Evolutionary conservation across 2,797 vertebrate genomes (phyloP), one percentile per base, ranked within the genome.

Genomic region (Hirundo rustica): DNA sequence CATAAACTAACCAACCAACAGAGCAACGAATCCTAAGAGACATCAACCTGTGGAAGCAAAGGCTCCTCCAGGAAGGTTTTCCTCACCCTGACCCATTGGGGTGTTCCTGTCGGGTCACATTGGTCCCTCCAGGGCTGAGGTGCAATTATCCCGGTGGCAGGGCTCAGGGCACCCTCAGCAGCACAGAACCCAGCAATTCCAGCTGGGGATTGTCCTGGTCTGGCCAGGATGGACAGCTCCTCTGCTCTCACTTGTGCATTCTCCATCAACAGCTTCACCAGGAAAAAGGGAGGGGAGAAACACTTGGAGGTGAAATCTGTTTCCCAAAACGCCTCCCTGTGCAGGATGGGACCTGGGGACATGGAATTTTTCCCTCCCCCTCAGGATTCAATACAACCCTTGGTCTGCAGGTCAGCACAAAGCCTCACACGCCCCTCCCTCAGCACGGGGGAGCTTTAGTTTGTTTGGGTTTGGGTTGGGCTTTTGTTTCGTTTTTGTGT

Each of bases 381-480:
- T 11, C n/a, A 16, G n/a, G 18, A 4, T 11, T 11, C 15, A 30
- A 9, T 0, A 2, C 38, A 71, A 2, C 44, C 1, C 61, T 19
- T 32, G 18, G 2, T 32, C 3, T 64, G 45, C 48, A 2, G 12
- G 19, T 25, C 19, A 34, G 34, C 36, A 40, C 44, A 26, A 5
- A 4, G 14, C 42, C 66, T 7, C 42, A 16, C 8, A 30, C 27
- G 18, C 7, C 23, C 19, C 17, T 19, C 42, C 4, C 0, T 4
- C 13, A 15, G 20, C 3, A 22, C 42, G 29, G 17, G 17, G 45
- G 1, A 6, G 16, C 6, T 14, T 19, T 14, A 16, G 48, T 13
- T 17, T 18, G 40, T 27, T 7, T 10, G 14, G 48, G 48, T 10
- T 22, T 34, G 62, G 20, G 7, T 8, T 20, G 44, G 44, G 44